Percentiles rank a stretch among this genome's conserved stretches.
phyloP scores from a whole-genome alignment of 2,888 invertebrate genomes.

The Hirtodrosophila trivittata region DNA sequence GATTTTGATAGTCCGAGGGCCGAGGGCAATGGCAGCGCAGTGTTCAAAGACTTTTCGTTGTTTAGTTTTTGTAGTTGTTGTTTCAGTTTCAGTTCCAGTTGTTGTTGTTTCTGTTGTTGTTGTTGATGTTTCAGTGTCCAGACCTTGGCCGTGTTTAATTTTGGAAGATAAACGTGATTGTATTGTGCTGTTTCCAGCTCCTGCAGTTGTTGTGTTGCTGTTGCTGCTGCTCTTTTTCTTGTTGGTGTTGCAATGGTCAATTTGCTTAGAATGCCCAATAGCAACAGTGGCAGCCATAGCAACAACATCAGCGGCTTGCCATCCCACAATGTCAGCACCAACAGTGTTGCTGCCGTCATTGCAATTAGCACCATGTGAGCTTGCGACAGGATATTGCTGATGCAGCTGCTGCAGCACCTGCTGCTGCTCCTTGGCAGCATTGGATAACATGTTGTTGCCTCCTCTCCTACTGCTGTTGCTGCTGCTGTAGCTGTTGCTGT shows the following conservation, averaged over 20 bases:
- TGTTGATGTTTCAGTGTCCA: slow-evolving; percentile 37
- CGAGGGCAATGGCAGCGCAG: slow-evolving; percentile 41
- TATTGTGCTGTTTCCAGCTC: slow-evolving; percentile 34
- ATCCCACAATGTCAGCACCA: slow-evolving; percentile 41
- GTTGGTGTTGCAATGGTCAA: slow-evolving; percentile 27
- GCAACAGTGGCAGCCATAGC: slow-evolving; percentile 57
- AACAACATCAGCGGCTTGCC: slow-evolving; percentile 45
- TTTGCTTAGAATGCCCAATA: slow-evolving; percentile 52
- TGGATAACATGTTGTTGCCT: slow-evolving; percentile 39
- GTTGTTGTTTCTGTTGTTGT: slow-evolving; percentile 34
- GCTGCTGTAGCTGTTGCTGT: slow-evolving; percentile 23
- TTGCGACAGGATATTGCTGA: slow-evolving; percentile 67
- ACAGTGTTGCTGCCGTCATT: slow-evolving; percentile 40
- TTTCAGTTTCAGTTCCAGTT: slow-evolving; percentile 35
- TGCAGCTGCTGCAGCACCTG: slow-evolving; percentile 22
- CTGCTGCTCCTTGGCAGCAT: slow-evolving; percentile 31
- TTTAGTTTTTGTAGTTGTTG: slow-evolving; percentile 38
- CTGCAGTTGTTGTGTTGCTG: slow-evolving; percentile 10
- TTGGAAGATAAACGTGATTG: slow-evolving; percentile 82
- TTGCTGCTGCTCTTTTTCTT: slow-evolving; percentile 24
- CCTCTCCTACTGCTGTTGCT: slow-evolving; percentile 18
- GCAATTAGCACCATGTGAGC: slow-evolving; percentile 53
- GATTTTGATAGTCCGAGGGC: slow-evolving; percentile 60
- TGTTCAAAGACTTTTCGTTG: slow-evolving; percentile 67
- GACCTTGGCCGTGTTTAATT: slow-evolving; percentile 54